These are phyloP conservation scores for Paramormyrops hopkinsi DNA, from an alignment of 2,797 vertebrate species.

Conservation along the genomic window DNA sequence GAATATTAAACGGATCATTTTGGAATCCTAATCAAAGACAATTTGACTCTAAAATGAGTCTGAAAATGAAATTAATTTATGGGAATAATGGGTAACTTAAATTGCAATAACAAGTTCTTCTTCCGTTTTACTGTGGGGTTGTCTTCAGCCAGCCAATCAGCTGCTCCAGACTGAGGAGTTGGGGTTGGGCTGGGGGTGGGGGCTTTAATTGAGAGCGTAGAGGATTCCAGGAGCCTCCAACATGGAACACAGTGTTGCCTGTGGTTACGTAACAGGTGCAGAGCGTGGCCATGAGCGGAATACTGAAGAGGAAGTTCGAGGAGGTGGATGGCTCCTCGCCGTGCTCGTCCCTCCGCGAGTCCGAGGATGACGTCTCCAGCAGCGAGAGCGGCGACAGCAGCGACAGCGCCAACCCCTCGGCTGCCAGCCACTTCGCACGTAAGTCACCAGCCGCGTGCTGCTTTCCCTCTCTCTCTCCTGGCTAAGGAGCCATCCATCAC, in stretches of 20 bases:
- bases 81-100: not conserved
- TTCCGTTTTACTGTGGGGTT: not conserved
- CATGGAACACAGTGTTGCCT: conserved; percentile 52
- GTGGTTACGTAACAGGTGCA: conserved; percentile 53
- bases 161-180: not conserved
- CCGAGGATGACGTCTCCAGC: conserved; percentile 89
- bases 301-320: conserved; percentile 96
- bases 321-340: conserved; percentile 94
- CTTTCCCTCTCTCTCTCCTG: not conserved
- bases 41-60: not conserved
- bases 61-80: not conserved
- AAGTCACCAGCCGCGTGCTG: conserved; percentile 52
- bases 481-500: not conserved
- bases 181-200: not conserved
- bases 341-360: conserved; percentile 85
- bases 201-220: conserved; percentile 56
- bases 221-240: conserved; percentile 51
- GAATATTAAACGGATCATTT: not conserved
- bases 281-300: conserved; percentile 82
- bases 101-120: not conserved
- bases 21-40: not conserved
- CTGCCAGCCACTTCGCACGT: conserved; percentile 83
- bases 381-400: conserved; percentile 96
- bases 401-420: conserved; percentile 93
- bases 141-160: conserved; percentile 41